A percentile compares a stretch with the other conserved stretches of the same genome.
phyloP scores from a whole-genome alignment of 2,888 invertebrate species.

The Phortica okadai region DNA sequence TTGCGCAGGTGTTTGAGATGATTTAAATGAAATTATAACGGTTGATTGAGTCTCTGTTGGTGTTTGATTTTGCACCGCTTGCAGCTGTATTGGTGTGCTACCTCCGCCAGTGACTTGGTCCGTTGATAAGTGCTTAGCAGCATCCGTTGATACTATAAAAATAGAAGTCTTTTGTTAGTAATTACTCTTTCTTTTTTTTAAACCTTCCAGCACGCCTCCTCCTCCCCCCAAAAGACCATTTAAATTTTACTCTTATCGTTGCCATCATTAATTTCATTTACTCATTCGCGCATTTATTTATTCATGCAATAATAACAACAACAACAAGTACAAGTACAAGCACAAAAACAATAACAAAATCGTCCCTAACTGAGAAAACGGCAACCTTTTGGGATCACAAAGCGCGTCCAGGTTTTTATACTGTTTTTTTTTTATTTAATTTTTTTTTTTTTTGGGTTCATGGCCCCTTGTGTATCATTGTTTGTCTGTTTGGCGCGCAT shows the following conservation, averaged over 20 bases:
- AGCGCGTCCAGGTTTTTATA: background rate
- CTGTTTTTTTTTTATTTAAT: background rate
- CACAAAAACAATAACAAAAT: constrained; percentile 2
- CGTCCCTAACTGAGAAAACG: constrained; percentile 3
- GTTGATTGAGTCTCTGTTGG: constrained; percentile 75
- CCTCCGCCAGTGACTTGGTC: background rate
- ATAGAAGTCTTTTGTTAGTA: background rate
- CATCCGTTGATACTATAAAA: constrained; percentile 56
- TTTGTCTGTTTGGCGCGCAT: constrained; percentile 37
- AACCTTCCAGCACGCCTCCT: background rate
- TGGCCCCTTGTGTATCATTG: constrained; percentile 66
- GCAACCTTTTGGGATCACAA: background rate
- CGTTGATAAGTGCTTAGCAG: constrained; percentile 55
- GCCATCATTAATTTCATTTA: constrained; percentile 42
- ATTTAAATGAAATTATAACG: constrained; percentile 77
- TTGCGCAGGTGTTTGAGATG: constrained; percentile 75
- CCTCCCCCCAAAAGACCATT: background rate
- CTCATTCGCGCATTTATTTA: constrained; percentile 37
- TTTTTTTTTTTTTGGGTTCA: background rate
- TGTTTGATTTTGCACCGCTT: constrained; percentile 11
- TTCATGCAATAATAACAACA: constrained; percentile 15
- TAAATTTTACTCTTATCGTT: constrained; percentile 31
- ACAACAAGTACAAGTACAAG: background rate
- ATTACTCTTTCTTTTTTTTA: background rate
- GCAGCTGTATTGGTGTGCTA: background rate